phyloP scores from a whole-genome alignment of 2,113 vertebrate genomes.

The mouse (Mus musculus) region DNA sequence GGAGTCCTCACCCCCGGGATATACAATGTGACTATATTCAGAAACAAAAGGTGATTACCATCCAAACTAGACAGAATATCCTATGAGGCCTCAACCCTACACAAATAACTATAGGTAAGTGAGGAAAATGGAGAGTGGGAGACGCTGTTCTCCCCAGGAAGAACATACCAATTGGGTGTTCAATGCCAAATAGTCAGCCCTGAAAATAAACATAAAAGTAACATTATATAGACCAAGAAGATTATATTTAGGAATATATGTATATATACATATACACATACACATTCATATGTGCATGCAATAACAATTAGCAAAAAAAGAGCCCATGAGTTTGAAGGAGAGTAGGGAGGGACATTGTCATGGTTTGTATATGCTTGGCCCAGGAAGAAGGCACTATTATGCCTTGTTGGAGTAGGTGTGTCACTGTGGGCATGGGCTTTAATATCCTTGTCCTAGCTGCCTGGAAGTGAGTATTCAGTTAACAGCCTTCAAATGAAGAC shows the following conservation, averaged over 20 bases:
- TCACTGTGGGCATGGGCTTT: too few relatives aligned
- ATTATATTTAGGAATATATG: neutral
- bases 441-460: too few relatives aligned
- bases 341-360: neutral
- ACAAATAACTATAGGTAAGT: neutral
- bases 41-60: neutral
- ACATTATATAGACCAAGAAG: neutral
- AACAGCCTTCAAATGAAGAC: too few relatives aligned
- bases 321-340: neutral
- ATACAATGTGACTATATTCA: neutral
- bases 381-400: too few relatives aligned
- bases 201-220: neutral
- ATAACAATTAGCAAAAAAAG: neutral
- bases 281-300: neutral
- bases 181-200: neutral
- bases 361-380: too few relatives aligned
- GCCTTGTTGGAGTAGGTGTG: too few relatives aligned
- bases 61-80: neutral
- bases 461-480: too few relatives aligned
- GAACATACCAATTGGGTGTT: neutral
- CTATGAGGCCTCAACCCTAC: neutral
- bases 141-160: neutral
- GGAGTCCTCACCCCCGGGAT: neutral
- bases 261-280: neutral
- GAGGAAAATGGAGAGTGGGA: neutral